Conservation (phyloP, 1,140 invertebrate genomes). For the Anoplophora glabripennis region DNA sequence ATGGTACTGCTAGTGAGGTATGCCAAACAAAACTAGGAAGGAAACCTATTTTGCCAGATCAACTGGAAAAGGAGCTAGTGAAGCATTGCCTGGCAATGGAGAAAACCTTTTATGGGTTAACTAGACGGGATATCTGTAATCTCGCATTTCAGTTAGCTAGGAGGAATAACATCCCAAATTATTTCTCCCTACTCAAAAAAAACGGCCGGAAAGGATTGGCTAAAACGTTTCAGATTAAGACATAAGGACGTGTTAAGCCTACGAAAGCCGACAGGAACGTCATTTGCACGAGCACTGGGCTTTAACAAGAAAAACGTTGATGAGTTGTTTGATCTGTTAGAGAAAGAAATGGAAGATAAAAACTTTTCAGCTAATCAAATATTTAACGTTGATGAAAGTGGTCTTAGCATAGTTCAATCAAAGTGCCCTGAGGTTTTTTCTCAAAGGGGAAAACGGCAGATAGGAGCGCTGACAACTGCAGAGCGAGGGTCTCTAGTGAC, state of each 20-base stretch:
- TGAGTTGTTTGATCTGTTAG: conserved; percentile 17
- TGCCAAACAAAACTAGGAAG: not conserved
- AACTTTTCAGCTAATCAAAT: conserved; percentile 14
- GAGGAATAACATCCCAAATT: conserved; percentile 8
- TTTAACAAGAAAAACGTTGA: conserved; percentile 10
- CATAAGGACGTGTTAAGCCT: too few species aligned
- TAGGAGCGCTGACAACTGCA: conserved; percentile 49
- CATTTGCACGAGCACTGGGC: not conserved
- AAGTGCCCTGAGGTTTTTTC: too few species aligned
- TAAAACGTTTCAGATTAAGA: not conserved
- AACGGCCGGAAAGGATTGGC: conserved; percentile 14
- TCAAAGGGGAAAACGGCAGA: too few species aligned
- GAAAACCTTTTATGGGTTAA: conserved; percentile 12
- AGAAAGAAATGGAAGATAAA: conserved; percentile 3
- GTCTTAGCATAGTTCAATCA: too few species aligned
- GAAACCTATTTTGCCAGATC: not conserved
- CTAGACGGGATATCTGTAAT: conserved; percentile 13
- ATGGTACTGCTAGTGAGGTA: not conserved
- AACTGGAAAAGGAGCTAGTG: conserved; percentile 5
- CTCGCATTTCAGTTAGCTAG: conserved; percentile 16
- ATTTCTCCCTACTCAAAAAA: conserved; percentile 11
- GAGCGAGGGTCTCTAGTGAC: conserved; percentile 50
- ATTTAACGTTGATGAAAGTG: too few species aligned
- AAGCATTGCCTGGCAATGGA: conserved; percentile 6
- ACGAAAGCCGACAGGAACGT: conserved; percentile 4